A percentile compares a stretch with the other conserved stretches of the same genome.
Conservation (phyloP, 2,888 invertebrate species). For the Nymphalis urticae region DNA sequence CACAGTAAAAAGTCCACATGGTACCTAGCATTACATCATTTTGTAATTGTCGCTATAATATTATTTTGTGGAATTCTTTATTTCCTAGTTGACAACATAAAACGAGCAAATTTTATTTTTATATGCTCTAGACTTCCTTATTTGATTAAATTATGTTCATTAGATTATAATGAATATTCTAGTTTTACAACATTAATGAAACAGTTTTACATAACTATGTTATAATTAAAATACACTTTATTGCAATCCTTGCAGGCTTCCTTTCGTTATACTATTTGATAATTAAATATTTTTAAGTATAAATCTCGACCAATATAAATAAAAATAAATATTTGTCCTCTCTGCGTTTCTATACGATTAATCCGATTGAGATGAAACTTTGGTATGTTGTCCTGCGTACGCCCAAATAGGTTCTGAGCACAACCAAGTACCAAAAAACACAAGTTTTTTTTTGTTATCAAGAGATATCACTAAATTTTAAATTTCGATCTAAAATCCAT, state of each 20-base stretch:
- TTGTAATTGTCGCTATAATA: not conserved
- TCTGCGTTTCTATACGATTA: no score
- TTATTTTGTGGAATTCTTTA: not conserved
- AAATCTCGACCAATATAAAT: no score
- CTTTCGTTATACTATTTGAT: not conserved
- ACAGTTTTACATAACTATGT: not conserved
- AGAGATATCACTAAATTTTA: no score
- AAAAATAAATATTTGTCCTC: no score
- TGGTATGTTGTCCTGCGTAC: no score
- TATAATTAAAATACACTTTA: slow-evolving; percentile 4
- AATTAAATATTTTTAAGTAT: not conserved
- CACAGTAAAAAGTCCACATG: no score
- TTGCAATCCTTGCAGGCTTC: slow-evolving; percentile 11
- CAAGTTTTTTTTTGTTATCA: no score
- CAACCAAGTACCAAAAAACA: no score
- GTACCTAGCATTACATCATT: not conserved
- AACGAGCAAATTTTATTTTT: not conserved
- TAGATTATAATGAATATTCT: slow-evolving; percentile 1
- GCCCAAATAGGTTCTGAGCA: no score
- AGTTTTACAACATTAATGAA: slow-evolving; percentile 14
- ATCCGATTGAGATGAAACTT: no score
- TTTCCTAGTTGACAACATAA: not conserved
- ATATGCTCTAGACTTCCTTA: slow-evolving; percentile 11
- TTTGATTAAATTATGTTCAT: slow-evolving; percentile 1
- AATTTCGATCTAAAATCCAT: no score